Conservation (phyloP, 2,888 invertebrate species). For the Odontocolon sp. region DNA sequence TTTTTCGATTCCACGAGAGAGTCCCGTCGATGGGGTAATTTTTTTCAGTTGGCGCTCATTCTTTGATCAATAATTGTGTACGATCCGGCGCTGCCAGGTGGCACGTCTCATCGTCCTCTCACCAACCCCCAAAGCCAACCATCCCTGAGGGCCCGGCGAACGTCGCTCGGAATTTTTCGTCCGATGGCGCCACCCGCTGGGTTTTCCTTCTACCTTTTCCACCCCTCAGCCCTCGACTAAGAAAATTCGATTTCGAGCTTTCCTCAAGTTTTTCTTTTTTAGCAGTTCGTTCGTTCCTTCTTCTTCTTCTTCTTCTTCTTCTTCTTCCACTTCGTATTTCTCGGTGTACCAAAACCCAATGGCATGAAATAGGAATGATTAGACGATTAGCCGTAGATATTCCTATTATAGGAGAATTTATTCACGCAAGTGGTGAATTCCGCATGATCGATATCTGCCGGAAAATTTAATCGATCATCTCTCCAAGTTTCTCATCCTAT, state of each 20-base stretch:
- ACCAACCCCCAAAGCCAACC: constrained; percentile 33
- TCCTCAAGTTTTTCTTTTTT: background rate
- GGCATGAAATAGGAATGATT: no score
- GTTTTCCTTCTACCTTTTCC: constrained; percentile 33
- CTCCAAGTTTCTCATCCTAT: background rate
- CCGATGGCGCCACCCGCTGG: constrained; percentile 73
- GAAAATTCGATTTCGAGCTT: constrained; percentile 9
- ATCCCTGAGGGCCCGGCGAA: constrained; percentile 31
- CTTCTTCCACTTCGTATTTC: background rate
- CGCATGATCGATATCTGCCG: constrained; percentile 1
- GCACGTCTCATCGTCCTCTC: constrained; percentile 62
- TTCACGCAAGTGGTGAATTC: background rate
- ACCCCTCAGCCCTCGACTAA: background rate
- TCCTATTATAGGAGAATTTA: background rate
- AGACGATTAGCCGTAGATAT: no score
- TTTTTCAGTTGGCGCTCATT: constrained; percentile 72
- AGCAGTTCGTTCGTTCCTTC: background rate
- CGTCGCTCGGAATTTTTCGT: constrained; percentile 58
- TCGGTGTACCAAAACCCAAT: no score
- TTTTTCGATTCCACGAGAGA: background rate
- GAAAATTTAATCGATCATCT: background rate
- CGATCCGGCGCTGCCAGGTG: constrained; percentile 69
- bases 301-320: background rate
- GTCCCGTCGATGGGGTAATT: constrained; percentile 7
- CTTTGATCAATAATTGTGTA: constrained; percentile 75